A percentile compares a stretch with the other conserved stretches of the same genome.
Evolutionary conservation across 1,140 invertebrate genomes (phyloP).

Genomic region (Heliothis subflexa): DNA sequence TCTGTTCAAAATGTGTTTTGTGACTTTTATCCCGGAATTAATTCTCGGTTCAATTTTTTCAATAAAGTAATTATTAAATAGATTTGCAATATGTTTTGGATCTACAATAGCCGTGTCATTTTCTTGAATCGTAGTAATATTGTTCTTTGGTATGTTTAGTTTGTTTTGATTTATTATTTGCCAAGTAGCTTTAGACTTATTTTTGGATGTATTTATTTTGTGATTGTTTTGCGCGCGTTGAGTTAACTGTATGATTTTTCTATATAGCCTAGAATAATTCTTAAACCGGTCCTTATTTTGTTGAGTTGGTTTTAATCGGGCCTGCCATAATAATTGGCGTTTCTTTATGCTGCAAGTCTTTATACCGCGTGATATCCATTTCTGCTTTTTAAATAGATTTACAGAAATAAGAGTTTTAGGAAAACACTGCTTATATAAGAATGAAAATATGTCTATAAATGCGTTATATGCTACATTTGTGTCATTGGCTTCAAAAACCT

Average conservation of each 20-base stretch:
- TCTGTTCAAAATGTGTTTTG: constrained; percentile 10
- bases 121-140: background rate
- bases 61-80: constrained; percentile 37
- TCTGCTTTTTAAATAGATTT: constrained; percentile 19
- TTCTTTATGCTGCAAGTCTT: constrained; percentile 53
- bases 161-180: constrained; percentile 7
- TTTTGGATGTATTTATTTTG: constrained; percentile 8
- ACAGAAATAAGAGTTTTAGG: constrained; percentile 40
- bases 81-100: constrained; percentile 16
- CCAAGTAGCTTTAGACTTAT: constrained; percentile 17
- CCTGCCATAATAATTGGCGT: constrained; percentile 40
- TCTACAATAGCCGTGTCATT: constrained; percentile 1
- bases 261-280: background rate
- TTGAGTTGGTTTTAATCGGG: background rate
- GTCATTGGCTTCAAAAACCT: constrained; percentile 36
- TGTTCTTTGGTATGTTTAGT: background rate
- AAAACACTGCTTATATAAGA: constrained; percentile 56
- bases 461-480: constrained; percentile 41
- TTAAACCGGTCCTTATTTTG: constrained; percentile 2
- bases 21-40: background rate
- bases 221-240: constrained; percentile 1
- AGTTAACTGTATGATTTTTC: constrained; percentile 20
- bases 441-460: constrained; percentile 46
- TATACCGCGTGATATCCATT: constrained; percentile 53
- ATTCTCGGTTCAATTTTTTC: constrained; percentile 24